Evolutionary conservation across 2,888 invertebrate species (phyloP).

Genomic region (Oasisia sp.): DNA sequence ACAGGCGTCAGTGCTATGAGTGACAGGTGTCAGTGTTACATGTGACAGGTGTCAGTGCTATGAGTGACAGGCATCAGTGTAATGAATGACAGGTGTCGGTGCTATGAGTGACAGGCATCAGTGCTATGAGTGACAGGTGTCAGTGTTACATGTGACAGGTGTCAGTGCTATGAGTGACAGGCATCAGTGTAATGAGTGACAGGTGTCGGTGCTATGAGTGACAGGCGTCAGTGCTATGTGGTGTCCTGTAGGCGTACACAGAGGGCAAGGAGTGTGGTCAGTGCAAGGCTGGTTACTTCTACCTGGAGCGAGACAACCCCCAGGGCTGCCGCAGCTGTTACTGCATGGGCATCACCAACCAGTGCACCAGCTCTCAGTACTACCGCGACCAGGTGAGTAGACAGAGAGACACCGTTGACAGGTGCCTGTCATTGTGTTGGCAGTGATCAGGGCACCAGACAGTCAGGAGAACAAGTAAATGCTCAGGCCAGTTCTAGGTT

Average conservation of each 20-base stretch:
- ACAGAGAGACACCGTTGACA: background rate
- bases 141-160: no score
- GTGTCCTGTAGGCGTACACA: slow-evolving; percentile 69
- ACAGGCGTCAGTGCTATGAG: slow-evolving; percentile 50
- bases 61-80: no score
- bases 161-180: no score
- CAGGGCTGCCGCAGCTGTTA: slow-evolving; percentile 82
- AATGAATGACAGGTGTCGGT: slow-evolving; percentile 68
- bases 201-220: background rate
- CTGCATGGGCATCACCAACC: slow-evolving; percentile 87
- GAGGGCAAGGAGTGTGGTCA: slow-evolving; percentile 81
- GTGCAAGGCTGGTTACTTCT: slow-evolving; percentile 91
- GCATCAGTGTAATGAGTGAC: no score
- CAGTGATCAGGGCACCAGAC: no score
- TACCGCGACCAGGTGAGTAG: slow-evolving; percentile 34
- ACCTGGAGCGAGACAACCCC: slow-evolving; percentile 83
- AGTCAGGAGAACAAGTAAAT: no score
- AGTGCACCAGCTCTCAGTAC: slow-evolving; percentile 38
- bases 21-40: slow-evolving; percentile 68
- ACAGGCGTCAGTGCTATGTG: background rate
- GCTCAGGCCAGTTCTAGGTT: no score
- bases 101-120: background rate
- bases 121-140: background rate
- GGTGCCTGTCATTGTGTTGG: background rate
- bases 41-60: slow-evolving; percentile 70